A percentile compares a stretch with the other conserved stretches of the same genome.
Conservation (phyloP, 2,113 vertebrate species). For the Elephas maximus region DNA sequence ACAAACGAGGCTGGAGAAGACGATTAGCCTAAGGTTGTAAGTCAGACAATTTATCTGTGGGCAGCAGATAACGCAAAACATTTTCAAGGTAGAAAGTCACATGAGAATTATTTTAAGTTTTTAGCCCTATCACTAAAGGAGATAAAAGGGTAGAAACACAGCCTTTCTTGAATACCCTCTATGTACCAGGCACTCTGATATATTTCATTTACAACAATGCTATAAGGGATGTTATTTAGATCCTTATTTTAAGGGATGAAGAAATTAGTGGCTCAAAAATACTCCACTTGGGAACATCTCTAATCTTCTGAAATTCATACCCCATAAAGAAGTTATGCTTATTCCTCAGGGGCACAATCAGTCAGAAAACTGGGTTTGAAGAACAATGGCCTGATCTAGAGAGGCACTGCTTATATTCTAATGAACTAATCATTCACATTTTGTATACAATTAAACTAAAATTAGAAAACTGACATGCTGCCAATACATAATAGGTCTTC, state of each 20-base stretch:
- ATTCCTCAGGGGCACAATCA: not conserved
- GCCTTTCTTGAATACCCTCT: not conserved
- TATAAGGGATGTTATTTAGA: not conserved
- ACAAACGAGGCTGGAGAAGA: not conserved
- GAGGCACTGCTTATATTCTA: not conserved
- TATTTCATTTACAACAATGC: not conserved
- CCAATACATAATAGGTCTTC: not conserved
- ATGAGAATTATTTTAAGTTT: not conserved
- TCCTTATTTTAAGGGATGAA: slow-evolving; percentile 49
- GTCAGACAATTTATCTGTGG: not conserved
- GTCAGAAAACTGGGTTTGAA: not conserved
- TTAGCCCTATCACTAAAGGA: not conserved
- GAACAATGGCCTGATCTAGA: not conserved
- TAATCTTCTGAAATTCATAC: not conserved
- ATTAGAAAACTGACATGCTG: slow-evolving; percentile 8
- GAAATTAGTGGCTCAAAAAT: slow-evolving; percentile 1
- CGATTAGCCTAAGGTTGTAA: not conserved
- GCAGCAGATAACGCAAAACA: not conserved
- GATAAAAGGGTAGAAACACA: not conserved
- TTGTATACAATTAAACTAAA: slow-evolving; percentile 32
- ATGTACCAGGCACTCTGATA: not conserved
- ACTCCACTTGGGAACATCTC: not conserved
- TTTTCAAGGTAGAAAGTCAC: not conserved
- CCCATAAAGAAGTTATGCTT: not conserved
- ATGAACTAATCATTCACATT: slow-evolving; percentile 2